Evolutionary conservation across 1,140 invertebrate genomes (phyloP).

Genomic region (Musca domestica): DNA sequence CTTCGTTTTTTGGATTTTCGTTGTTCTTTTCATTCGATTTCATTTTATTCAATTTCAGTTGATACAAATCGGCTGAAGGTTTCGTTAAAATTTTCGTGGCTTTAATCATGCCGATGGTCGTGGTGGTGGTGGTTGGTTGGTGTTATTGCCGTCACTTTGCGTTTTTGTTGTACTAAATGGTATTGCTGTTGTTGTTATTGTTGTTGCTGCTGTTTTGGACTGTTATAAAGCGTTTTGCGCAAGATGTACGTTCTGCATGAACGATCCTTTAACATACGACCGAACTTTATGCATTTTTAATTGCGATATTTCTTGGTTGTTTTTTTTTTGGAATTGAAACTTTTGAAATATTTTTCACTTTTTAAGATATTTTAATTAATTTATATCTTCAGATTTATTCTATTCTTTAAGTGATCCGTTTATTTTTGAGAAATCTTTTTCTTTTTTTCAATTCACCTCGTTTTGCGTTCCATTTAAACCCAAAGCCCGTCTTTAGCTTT

Average conservation of each 20-base stretch:
- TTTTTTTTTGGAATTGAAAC: neutral
- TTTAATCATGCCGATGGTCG: conserved; percentile 8
- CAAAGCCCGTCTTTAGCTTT: conserved; percentile 1
- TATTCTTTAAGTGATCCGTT: no score
- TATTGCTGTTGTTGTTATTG: no score
- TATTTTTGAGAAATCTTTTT: no score
- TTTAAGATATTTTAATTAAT: neutral
- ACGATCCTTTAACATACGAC: neutral
- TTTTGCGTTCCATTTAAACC: neutral
- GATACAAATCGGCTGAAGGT: neutral
- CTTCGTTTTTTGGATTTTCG: no score
- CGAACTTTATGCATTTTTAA: conserved; percentile 20
- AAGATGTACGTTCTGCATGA: conserved; percentile 12
- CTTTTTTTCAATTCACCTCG: no score
- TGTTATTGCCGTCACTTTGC: neutral
- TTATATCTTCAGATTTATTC: neutral
- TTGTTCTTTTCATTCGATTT: conserved; percentile 16
- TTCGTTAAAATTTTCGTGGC: conserved; percentile 12
- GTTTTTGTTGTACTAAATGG: no score
- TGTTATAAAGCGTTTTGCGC: conserved; percentile 20
- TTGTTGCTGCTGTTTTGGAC: neutral
- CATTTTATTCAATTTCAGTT: conserved; percentile 7
- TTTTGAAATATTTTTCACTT: neutral
- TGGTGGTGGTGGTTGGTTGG: conserved; percentile 5
- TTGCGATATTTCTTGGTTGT: neutral